These are phyloP conservation scores for Lamprologus callipterus DNA, from an alignment of 2,113 vertebrate genomes.

Conservation along the genomic window DNA sequence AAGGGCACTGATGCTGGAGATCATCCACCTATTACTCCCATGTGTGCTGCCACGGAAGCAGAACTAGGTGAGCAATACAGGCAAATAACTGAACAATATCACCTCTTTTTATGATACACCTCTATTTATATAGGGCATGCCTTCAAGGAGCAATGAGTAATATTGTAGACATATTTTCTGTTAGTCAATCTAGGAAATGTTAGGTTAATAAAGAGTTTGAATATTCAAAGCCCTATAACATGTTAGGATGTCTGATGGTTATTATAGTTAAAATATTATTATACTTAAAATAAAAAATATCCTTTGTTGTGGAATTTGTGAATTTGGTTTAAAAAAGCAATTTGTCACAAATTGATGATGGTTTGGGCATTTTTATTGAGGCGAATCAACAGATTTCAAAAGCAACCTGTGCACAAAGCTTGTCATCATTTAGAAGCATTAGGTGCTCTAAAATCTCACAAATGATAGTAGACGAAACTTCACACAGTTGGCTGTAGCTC, in stretches of 20 bases:
- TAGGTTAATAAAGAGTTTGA: not conserved
- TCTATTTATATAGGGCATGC: not conserved
- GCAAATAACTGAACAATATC: not conserved
- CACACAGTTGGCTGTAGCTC: not conserved
- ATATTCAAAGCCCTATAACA: not conserved
- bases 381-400: not conserved
- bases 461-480: not conserved
- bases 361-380: not conserved
- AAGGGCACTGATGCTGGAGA: slow-evolving; percentile 92
- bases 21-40: slow-evolving; percentile 96
- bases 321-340: not conserved
- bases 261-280: not conserved
- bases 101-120: not conserved
- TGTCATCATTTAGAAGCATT: not conserved
- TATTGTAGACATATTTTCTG: not conserved
- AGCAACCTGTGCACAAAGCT: not conserved
- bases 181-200: not conserved
- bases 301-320: not conserved
- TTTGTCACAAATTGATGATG: not conserved
- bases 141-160: not conserved
- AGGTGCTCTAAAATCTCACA: not conserved
- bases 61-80: slow-evolving; percentile 79
- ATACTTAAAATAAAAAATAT: not conserved
- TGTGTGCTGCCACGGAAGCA: slow-evolving; percentile 85
- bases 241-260: not conserved